phyloP scores from a whole-genome alignment of 2,797 vertebrate genomes.

The Melanitta fusca region DNA sequence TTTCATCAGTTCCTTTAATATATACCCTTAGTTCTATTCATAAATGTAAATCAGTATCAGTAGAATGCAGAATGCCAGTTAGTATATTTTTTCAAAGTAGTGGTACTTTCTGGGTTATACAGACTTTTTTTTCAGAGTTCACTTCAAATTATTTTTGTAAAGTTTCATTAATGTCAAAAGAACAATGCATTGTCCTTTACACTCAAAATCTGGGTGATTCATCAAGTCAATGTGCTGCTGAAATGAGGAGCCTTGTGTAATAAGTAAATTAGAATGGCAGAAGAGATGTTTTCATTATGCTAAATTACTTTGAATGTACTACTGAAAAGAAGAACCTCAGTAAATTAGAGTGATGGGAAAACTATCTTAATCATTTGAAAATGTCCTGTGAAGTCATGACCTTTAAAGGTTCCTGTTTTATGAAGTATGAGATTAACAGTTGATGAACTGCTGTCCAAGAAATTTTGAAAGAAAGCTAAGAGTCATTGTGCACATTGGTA shows the following conservation, averaged over 20 bases:
- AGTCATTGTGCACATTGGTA: not conserved
- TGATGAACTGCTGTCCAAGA: constrained; percentile 60
- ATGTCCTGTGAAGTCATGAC: constrained; percentile 50
- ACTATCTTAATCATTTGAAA: constrained; percentile 2
- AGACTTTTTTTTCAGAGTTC: not conserved
- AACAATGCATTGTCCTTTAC: not conserved
- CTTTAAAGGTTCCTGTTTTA: constrained; percentile 56
- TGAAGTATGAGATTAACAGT: constrained; percentile 60
- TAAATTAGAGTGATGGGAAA: constrained; percentile 9
- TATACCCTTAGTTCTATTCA: not conserved
- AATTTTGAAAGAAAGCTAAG: not conserved
- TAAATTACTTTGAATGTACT: not conserved
- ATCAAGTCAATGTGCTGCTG: not conserved
- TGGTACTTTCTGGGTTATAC: not conserved
- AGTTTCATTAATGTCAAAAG: not conserved
- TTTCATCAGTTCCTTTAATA: not conserved
- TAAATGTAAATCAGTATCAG: not conserved
- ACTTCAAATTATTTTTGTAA: not conserved
- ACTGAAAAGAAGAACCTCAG: not conserved
- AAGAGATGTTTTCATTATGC: constrained; percentile 7
- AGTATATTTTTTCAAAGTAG: not conserved
- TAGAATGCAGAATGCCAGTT: not conserved
- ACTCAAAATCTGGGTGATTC: not conserved
- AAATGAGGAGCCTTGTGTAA: not conserved
- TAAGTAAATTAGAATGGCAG: constrained; percentile 1